A percentile compares a stretch with the other conserved stretches of the same genome.
These are phyloP conservation scores for Mobula hypostoma DNA, from an alignment of 2,113 vertebrate species.

Conservation along the genomic window DNA sequence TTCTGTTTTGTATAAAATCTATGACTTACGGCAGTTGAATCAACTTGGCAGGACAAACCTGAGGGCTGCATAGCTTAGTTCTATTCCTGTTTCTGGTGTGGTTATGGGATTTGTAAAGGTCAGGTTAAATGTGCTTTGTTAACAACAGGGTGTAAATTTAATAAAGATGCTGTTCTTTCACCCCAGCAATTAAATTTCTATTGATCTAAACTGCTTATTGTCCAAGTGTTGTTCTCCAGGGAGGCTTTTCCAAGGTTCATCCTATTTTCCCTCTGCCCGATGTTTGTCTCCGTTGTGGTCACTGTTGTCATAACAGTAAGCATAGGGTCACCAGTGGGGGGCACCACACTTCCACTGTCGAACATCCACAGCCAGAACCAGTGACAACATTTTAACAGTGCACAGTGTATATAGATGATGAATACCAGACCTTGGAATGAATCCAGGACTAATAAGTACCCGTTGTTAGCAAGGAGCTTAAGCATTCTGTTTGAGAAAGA, in stretches of 20 bases:
- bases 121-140: not conserved
- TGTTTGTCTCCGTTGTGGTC: not conserved
- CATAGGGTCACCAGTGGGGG: conserved; percentile 12
- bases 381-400: not conserved
- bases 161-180: not conserved
- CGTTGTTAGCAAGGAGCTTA: not conserved
- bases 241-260: not conserved
- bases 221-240: no score
- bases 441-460: not conserved
- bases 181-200: not conserved
- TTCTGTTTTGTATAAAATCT: no score
- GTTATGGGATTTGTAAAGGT: not conserved
- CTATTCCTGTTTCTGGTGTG: no score
- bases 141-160: not conserved
- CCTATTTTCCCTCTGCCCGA: not conserved
- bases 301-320: not conserved
- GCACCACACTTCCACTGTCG: not conserved
- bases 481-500: not conserved
- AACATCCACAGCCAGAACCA: not conserved
- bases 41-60: no score
- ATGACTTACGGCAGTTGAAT: no score
- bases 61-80: no score
- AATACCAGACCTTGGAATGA: conserved; percentile 3
- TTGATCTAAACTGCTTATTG: not conserved
- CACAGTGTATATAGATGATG: not conserved